Evolutionary conservation across 2,113 vertebrate species (phyloP), one percentile per base, ranked within the genome.

Genomic region (Spheniscus mendiculus): DNA sequence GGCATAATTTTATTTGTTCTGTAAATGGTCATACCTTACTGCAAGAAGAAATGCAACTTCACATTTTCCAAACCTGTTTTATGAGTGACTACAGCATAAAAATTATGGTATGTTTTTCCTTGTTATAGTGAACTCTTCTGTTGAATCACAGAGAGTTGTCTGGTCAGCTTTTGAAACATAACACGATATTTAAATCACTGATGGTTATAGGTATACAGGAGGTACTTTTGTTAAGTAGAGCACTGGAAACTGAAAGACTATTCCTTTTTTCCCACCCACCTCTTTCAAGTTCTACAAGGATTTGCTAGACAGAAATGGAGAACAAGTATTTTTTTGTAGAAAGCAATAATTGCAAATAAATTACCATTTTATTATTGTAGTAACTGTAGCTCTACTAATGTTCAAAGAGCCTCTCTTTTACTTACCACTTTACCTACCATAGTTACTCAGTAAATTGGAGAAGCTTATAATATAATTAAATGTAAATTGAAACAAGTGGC

Each of bases 41-140:
- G 89, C 97, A 97, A 97, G 29, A 55, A 80, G 92, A 97, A 98
- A 95, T 95, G 84, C 82, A 96, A 87, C 89, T 96, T 96, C 78
- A 90, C 53, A 59, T 72, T 79, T 81, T 84, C 44, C 40, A 87
- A 87, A 71, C 23, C 34, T 81, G 50, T 72, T 96, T 97, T 96
- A 79, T 93, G 95, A 96, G 87, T 5, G 55, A 93, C 73, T 81
- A 73, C 86, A 89, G 87, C 87, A 90, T 95, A 94, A 96, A 95
- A 97, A 89, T 88, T 19, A 22, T 38, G n/a, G 12, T 55, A 16
- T 38, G 42, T 89, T 79, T 92, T 44, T 94, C 74, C 45, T 93
- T 9, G 29, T 83, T 66, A 45, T 67, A 95, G 93, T 19, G 63
- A 90, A 96, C 88, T 91, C 83, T 96, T 86, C 93, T 74, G 88